Conservation (phyloP, 1,140 invertebrate genomes). For the Drosophila erecta region DNA sequence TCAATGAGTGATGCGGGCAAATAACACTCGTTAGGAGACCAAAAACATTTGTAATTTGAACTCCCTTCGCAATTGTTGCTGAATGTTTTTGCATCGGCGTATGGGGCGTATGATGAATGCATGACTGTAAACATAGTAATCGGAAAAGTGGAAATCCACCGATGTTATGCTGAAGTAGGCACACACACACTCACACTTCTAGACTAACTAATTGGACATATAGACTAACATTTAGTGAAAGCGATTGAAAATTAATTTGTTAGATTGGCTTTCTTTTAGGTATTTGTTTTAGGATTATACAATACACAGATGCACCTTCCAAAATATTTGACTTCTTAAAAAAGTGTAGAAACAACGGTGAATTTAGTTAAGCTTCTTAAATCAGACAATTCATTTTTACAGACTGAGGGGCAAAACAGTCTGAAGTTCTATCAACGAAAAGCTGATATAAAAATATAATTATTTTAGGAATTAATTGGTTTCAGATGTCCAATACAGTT, state of each 20-base stretch:
- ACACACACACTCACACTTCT: conserved; percentile 23
- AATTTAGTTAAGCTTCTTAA: background rate
- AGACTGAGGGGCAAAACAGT: background rate
- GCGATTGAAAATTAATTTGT: conserved; percentile 48
- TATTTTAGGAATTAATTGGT: background rate
- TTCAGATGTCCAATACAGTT: background rate
- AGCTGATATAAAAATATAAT: background rate
- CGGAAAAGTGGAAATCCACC: conserved; percentile 11
- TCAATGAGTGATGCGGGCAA: conserved; percentile 32
- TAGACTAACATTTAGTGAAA: conserved; percentile 60
- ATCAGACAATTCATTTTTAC: background rate
- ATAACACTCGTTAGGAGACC: conserved; percentile 17
- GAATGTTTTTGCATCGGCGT: conserved; percentile 22
- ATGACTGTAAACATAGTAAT: conserved; percentile 25
- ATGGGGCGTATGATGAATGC: conserved; percentile 48
- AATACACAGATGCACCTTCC: conserved; percentile 21
- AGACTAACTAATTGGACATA: conserved; percentile 42
- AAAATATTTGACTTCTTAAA: background rate
- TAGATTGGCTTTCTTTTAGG: conserved; percentile 10
- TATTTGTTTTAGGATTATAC: conserved; percentile 20
- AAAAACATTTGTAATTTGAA: conserved; percentile 36
- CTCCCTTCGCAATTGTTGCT: conserved; percentile 13
- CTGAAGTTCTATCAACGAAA: background rate
- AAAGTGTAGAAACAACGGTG: background rate
- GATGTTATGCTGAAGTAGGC: conserved; percentile 23